Conservation (phyloP, 2,113 vertebrate species). For the Pimephales promelas region DNA sequence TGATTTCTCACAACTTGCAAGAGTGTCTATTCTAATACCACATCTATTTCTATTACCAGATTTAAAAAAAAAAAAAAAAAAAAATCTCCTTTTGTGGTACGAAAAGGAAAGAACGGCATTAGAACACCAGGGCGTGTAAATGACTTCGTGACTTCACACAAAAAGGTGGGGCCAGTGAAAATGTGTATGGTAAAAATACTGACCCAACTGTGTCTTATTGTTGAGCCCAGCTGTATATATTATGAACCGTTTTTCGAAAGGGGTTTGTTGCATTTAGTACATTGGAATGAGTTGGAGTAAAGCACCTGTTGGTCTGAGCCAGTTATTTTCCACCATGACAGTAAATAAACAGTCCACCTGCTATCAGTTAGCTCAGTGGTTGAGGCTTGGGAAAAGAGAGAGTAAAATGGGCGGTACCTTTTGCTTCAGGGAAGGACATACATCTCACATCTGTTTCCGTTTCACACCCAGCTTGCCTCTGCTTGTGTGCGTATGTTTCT, state of each 20-base stretch:
- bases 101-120: too few species aligned
- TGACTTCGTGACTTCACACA: too few species aligned
- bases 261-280: conserved; percentile 13
- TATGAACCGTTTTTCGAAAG: neutral
- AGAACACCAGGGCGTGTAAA: too few species aligned
- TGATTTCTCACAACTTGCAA: too few species aligned
- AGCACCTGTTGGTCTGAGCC: conserved; percentile 57
- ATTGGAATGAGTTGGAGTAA: conserved; percentile 47
- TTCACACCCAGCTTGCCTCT: conserved; percentile 52
- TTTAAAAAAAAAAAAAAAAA: too few species aligned
- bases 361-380: conserved; percentile 45
- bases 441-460: conserved; percentile 52
- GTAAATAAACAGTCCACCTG: conserved; percentile 62
- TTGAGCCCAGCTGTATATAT: neutral
- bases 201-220: neutral
- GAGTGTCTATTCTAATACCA: too few species aligned
- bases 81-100: too few species aligned
- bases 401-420: conserved; percentile 16
- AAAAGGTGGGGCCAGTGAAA: neutral
- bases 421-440: conserved; percentile 55
- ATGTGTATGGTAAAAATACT: neutral
- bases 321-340: conserved; percentile 63
- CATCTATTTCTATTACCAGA: too few species aligned
- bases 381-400: conserved; percentile 14
- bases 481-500: conserved; percentile 43